Evolutionary conservation across 2,888 invertebrate genomes (phyloP).

Genomic region (Gordius sp.): DNA sequence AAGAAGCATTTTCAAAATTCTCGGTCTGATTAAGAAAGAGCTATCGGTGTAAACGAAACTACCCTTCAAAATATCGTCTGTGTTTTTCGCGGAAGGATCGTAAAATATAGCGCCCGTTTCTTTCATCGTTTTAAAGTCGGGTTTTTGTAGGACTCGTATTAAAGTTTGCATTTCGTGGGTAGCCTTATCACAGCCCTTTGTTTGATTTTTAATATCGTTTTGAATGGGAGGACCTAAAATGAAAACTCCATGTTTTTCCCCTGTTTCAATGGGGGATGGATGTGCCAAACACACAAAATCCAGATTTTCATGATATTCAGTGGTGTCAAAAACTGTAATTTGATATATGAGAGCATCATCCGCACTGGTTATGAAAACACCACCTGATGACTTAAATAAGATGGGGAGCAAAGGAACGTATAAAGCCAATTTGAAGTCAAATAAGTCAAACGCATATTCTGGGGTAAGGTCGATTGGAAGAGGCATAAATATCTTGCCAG

Average conservation of each 20-base stretch:
- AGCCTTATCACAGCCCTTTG: not conserved
- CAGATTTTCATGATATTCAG: not conserved
- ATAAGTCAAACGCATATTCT: not conserved
- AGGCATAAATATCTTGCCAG: conserved; percentile 5
- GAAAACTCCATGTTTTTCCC: conserved; percentile 5
- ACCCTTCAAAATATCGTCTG: not conserved
- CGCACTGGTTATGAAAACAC: not conserved
- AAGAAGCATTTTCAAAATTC: not conserved
- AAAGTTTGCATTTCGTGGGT: not conserved
- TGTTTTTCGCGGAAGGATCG: not conserved
- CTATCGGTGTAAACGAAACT: conserved; percentile 10
- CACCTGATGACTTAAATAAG: not conserved
- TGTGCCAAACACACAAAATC: conserved; percentile 1
- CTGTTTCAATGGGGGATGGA: not conserved
- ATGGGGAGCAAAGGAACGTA: not conserved
- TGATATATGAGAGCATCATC: conserved; percentile 2
- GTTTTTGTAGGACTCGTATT: conserved; percentile 4
- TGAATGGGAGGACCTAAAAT: not conserved
- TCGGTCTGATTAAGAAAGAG: not conserved
- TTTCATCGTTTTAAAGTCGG: not conserved
- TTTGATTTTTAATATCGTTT: not conserved
- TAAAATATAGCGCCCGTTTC: not conserved
- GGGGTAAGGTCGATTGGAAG: not conserved
- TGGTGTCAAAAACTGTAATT: not conserved
- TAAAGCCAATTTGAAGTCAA: not conserved